Evolutionary conservation across 2,888 invertebrate species (phyloP), one percentile per base, ranked within the genome.

Genomic region (Heliconius aoede): DNA sequence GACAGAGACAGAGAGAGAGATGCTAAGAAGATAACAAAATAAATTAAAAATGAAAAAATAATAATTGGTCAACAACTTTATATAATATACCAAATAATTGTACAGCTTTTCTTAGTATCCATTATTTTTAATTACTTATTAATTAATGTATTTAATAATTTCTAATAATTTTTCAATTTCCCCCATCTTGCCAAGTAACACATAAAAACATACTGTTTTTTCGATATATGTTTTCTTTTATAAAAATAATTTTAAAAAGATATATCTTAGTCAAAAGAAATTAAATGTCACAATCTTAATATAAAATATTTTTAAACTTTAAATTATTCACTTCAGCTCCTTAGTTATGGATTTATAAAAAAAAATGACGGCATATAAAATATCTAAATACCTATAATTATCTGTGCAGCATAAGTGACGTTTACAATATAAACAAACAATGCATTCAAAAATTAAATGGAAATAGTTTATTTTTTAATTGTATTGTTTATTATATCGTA

Each of bases 391-490:
- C 0, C 13, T 40, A 36, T 36, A 36, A 40, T 40, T 18, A 65
- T 65, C 55, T 69, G 69, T 69, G 36, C 40, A 11, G 4, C 2
- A 61, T 26, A 18, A 36, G 18, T 72, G 72, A 60, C 72, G 24
- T 36, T 60, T 36, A 58, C 11, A 72, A 60, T 32, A 72, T 72
- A 58, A 40, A 61, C 8, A 71, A 58, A 88, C 85, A 77, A 89
- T 90, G 90, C 71, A 79, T 15, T 77, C 75, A 69, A 84, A 83
- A 84, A 84, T 80, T 90, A 87, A 88, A 92, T 92, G 92, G 92
- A 93, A 92, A 90, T 93, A 81, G 81, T 92, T 74, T 91, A 91
- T 80, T 91, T 92, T 78, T 36, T 93, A 11, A 77, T 90, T 75
- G 76, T 90, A 77, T 68, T 92, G 62, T 24, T 84, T 24, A 40